These are phyloP conservation scores for Podarcis muralis DNA, from an alignment of 2,113 vertebrate genomes.

Conservation along the genomic window DNA sequence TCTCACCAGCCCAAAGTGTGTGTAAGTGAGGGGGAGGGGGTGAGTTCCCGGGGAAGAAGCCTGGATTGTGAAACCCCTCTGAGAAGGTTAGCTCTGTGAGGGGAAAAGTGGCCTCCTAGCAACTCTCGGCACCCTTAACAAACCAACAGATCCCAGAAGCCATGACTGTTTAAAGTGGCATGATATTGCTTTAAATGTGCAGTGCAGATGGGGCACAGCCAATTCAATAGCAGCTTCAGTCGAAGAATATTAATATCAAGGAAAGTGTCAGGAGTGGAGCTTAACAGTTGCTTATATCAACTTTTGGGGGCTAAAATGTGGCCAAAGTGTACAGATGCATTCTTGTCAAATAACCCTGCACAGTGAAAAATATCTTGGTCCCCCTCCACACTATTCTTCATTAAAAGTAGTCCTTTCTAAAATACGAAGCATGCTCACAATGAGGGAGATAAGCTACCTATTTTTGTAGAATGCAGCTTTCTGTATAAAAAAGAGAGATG, in stretches of 20 bases:
- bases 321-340: neutral
- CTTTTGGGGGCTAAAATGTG: neutral
- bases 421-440: too few relatives aligned
- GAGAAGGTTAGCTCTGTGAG: too few relatives aligned
- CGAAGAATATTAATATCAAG: neutral
- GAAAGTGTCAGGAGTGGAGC: neutral
- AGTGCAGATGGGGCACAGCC: neutral
- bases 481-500: neutral
- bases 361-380: neutral
- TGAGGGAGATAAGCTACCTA: neutral
- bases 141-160: too few relatives aligned
- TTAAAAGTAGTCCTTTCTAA: neutral
- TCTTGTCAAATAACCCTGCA: neutral
- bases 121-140: too few relatives aligned
- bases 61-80: too few relatives aligned
- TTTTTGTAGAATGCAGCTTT: neutral
- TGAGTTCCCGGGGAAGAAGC: too few relatives aligned
- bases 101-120: too few relatives aligned
- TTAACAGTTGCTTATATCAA: neutral
- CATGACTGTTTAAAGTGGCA: too few relatives aligned
- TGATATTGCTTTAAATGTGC: too few relatives aligned
- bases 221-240: neutral
- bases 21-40: too few relatives aligned
- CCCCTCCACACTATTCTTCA: neutral
- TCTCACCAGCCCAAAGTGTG: too few relatives aligned